phyloP scores from a whole-genome alignment of 2,797 vertebrate species.

The Craterocephalus amniculus region DNA sequence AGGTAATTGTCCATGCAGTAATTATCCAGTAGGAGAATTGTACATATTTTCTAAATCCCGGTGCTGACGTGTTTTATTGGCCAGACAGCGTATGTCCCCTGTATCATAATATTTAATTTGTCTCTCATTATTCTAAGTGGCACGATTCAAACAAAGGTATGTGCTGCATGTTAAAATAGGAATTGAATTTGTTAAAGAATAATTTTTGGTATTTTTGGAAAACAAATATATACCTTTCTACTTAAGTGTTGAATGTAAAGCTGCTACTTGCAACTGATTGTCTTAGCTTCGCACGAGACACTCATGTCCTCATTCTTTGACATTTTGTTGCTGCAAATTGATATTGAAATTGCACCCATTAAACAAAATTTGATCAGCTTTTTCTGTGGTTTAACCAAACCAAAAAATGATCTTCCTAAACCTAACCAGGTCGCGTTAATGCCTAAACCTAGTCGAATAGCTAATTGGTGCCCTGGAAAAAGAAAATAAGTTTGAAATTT shows the following conservation, averaged over 20 bases:
- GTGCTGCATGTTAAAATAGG: constrained; percentile 64
- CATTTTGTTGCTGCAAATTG: background rate
- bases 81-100: constrained; percentile 30
- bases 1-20: too few relatives aligned
- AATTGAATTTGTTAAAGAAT: constrained; percentile 14
- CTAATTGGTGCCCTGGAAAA: background rate
- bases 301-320: background rate
- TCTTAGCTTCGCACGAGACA: constrained; percentile 1
- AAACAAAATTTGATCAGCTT: background rate
- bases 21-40: too few relatives aligned
- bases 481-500: background rate
- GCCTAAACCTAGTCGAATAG: background rate
- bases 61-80: too few relatives aligned
- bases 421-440: background rate
- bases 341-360: background rate
- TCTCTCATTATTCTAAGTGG: constrained; percentile 40
- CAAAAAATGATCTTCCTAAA: background rate
- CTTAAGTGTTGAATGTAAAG: background rate
- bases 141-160: constrained; percentile 39
- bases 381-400: background rate
- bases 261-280: background rate
- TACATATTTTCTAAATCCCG: too few relatives aligned
- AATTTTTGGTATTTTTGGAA: constrained; percentile 14
- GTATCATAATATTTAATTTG: constrained; percentile 55
- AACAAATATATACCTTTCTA: background rate